Conservation (phyloP, 1,140 invertebrate species). For the Parapsyche elsis region DNA sequence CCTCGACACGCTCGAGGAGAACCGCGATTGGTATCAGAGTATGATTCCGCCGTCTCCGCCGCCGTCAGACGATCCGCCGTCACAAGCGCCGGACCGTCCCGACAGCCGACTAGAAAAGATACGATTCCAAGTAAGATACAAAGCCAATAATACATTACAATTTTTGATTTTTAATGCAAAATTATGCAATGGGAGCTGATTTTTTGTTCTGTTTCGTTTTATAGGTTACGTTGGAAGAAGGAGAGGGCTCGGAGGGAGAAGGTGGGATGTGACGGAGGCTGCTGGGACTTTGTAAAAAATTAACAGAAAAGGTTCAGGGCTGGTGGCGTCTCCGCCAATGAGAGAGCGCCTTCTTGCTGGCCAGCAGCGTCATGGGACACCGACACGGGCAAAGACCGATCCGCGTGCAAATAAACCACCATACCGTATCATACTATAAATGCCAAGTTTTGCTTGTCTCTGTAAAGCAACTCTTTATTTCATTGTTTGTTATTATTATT, state of each 20-base stretch:
- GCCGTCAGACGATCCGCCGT: slow-evolving; percentile 70
- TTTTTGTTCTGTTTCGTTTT: not conserved
- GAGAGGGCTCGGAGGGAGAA: slow-evolving; percentile 73
- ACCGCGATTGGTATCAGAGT: slow-evolving; percentile 96
- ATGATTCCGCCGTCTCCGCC: slow-evolving; percentile 85
- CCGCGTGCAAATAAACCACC: slow-evolving; percentile 42
- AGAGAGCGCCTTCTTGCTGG: slow-evolving; percentile 51
- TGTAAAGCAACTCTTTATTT: slow-evolving; percentile 46
- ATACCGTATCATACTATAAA: slow-evolving; percentile 29
- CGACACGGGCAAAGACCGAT: slow-evolving; percentile 18
- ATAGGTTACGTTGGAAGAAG: slow-evolving; percentile 88
- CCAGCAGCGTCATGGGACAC: slow-evolving; percentile 34
- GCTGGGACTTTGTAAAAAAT: slow-evolving; percentile 84
- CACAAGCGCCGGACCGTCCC: slow-evolving; percentile 61
- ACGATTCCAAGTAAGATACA: slow-evolving; percentile 74
- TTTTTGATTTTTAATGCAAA: not conserved
- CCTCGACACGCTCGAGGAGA: slow-evolving; percentile 96
- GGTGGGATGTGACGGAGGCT: slow-evolving; percentile 90
- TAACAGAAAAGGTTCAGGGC: slow-evolving; percentile 85
- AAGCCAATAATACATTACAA: slow-evolving; percentile 8
- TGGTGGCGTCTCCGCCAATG: slow-evolving; percentile 80
- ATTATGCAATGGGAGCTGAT: not conserved
- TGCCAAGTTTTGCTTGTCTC: slow-evolving; percentile 46
- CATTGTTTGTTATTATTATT: slow-evolving; percentile 45
- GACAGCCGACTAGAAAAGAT: slow-evolving; percentile 72